A percentile compares a stretch with the other conserved stretches of the same genome.
Conservation (phyloP, 2,797 vertebrate species). For the Centropyge bicolor region DNA sequence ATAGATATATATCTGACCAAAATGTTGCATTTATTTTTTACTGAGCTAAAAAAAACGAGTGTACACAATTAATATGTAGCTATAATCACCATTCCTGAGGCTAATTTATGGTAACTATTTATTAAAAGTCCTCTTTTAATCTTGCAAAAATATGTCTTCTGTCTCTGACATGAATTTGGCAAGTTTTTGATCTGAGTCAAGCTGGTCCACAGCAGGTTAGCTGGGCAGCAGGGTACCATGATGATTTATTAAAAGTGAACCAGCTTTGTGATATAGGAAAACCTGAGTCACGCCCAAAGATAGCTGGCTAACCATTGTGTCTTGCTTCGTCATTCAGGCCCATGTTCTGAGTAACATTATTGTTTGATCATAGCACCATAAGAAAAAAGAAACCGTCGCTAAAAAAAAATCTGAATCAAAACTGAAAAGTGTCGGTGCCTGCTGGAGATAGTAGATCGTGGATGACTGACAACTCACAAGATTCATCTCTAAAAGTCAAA, state of each 20-base stretch:
- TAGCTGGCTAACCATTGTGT: not conserved
- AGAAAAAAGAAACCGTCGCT: not conserved
- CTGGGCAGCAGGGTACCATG: too few species aligned
- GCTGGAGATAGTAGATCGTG: slow-evolving; percentile 47
- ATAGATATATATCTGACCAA: not conserved
- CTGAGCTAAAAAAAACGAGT: not conserved
- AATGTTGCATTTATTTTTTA: not conserved
- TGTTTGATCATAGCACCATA: slow-evolving; percentile 52
- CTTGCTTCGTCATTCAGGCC: slow-evolving; percentile 51
- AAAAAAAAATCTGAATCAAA: slow-evolving; percentile 14
- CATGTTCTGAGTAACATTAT: slow-evolving; percentile 15
- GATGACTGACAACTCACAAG: slow-evolving; percentile 22
- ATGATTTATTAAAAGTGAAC: not conserved
- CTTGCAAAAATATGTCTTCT: not conserved
- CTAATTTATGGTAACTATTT: not conserved
- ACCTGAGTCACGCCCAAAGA: slow-evolving; percentile 42
- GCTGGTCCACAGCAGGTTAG: not conserved
- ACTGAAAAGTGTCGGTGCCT: slow-evolving; percentile 61
- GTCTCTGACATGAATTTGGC: not conserved
- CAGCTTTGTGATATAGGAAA: not conserved
- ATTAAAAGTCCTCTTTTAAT: not conserved
- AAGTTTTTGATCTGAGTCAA: not conserved
- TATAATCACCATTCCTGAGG: not conserved
- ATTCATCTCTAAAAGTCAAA: slow-evolving; percentile 44
- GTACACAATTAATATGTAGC: not conserved